Evolutionary conservation across 2,797 vertebrate species (phyloP), one percentile per base, ranked within the genome.

Genomic region (Falco novaeseelandiae): DNA sequence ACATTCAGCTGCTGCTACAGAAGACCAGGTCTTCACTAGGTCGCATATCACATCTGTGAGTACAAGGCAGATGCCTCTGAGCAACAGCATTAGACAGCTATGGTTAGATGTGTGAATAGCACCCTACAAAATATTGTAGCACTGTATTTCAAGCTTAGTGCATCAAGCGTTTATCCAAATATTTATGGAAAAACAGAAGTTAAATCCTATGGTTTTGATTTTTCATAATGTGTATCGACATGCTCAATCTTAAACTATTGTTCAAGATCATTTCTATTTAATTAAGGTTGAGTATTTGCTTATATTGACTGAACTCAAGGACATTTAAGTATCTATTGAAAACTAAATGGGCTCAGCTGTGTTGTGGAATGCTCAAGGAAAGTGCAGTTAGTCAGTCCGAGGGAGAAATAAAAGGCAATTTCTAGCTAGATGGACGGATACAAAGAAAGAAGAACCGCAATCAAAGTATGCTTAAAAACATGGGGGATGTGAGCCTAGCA

Each of bases 291-390:
- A 86, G 12, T 80, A 52, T 66, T 76, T 80, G 19, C 52, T 89
- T 87, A 29, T 70, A 74, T 85, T 58, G 61, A 38, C 71, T 83
- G 67, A 93, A 92, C 40, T 80, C 52, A 96, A 94, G 79, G 79
- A 77, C 52, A 51, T 78, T 34, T 69, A 65, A 74, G 21, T 66
- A 61, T 52, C 57, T 92, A 14, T 78, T 89, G 54, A 93, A 94
- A 90, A 87, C 54, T 74, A 83, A 85, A 8, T 52, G 57, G 80
- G 40, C 77, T 94, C 83, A 89, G 63, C 70, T 92, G 63, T 87
- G 59, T 32, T 54, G 62, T 1, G 5, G 63, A 93, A 80, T 32
- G 20, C 69, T 88, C 63, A 88, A 80, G 69, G 84, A 92, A 94
- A 83, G 34, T 89, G 16, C 40, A 73, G 11, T 61, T 69, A 27